These are phyloP conservation scores for Drosophila nebulosa DNA, from an alignment of 1,140 invertebrate species.

Conservation along the genomic window DNA sequence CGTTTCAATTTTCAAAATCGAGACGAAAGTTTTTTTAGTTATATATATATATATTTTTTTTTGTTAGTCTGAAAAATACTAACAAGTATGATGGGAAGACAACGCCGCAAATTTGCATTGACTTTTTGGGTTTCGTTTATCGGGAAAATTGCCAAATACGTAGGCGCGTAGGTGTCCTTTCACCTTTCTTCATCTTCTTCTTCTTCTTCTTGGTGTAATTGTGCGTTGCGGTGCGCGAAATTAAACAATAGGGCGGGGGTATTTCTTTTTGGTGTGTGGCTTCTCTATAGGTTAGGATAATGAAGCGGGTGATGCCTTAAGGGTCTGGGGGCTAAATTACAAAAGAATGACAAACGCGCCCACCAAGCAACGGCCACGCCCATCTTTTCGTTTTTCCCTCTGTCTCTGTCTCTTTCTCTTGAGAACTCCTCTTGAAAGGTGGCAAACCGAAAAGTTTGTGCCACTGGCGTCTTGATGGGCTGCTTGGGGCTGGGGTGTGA, in stretches of 20 bases:
- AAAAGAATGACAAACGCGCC: slow-evolving; percentile 69
- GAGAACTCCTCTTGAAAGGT: slow-evolving; percentile 3
- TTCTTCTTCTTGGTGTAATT: slow-evolving; percentile 55
- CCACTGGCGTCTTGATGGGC: neutral
- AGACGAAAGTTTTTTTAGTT: too few species aligned
- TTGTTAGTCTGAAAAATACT: too few species aligned
- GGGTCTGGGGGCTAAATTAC: slow-evolving; percentile 61
- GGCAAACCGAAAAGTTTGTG: slow-evolving; percentile 48
- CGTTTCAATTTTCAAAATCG: too few species aligned
- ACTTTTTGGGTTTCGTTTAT: too few species aligned
- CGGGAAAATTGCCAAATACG: too few species aligned
- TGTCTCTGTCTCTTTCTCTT: neutral
- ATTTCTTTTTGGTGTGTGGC: neutral
- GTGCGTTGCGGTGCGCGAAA: slow-evolving; percentile 68
- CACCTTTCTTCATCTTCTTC: too few species aligned
- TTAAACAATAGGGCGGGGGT: slow-evolving; percentile 45
- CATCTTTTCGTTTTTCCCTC: neutral
- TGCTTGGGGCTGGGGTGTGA: too few species aligned
- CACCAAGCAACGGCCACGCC: slow-evolving; percentile 9
- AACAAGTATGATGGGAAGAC: too few species aligned
- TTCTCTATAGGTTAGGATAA: slow-evolving; percentile 36
- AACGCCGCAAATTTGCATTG: too few species aligned
- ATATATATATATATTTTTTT: too few species aligned
- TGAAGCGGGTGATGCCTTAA: slow-evolving; percentile 41
- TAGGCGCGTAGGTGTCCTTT: too few species aligned